Conservation (phyloP, 2,888 invertebrate genomes). For the Schizotus pectinicornis region DNA sequence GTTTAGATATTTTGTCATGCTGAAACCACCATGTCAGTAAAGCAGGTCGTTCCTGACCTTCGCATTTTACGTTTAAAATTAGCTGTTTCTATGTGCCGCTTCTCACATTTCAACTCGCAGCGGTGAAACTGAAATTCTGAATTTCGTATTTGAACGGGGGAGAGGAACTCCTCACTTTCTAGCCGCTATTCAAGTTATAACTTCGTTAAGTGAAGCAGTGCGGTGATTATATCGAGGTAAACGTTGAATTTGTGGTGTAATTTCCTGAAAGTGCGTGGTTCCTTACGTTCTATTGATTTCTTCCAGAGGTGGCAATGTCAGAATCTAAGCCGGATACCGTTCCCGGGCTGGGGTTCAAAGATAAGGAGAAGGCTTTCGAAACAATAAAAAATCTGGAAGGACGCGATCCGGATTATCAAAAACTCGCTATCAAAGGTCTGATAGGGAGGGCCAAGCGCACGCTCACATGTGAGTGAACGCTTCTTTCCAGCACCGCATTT, state of each 20-base stretch:
- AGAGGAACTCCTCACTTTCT: conserved; percentile 22
- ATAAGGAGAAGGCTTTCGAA: conserved; percentile 73
- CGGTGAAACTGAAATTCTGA: conserved; percentile 32
- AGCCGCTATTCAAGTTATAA: conserved; percentile 34
- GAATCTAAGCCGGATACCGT: conserved; percentile 65
- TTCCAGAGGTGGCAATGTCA: conserved; percentile 45
- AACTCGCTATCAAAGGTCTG: conserved; percentile 72
- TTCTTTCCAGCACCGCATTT: neutral
- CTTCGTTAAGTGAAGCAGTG: conserved; percentile 17
- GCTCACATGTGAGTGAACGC: conserved; percentile 63
- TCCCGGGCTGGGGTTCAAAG: conserved; percentile 79
- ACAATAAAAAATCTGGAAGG: conserved; percentile 73
- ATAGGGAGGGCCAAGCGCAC: conserved; percentile 75
- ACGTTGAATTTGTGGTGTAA: neutral
- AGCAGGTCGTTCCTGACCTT: conserved; percentile 32
- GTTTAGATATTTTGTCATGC: conserved; percentile 46
- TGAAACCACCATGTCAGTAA: conserved; percentile 25
- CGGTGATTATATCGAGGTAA: neutral
- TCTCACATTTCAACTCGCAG: neutral
- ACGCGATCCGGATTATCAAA: conserved; percentile 79
- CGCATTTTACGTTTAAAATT: conserved; percentile 21
- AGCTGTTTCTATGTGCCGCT: conserved; percentile 35
- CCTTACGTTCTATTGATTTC: neutral
- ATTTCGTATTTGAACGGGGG: conserved; percentile 25
- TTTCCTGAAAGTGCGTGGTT: neutral